Percentiles rank a stretch among this genome's conserved stretches.
phyloP scores from a whole-genome alignment of 2,888 invertebrate species.

The Phytoseiulus persimilis region DNA sequence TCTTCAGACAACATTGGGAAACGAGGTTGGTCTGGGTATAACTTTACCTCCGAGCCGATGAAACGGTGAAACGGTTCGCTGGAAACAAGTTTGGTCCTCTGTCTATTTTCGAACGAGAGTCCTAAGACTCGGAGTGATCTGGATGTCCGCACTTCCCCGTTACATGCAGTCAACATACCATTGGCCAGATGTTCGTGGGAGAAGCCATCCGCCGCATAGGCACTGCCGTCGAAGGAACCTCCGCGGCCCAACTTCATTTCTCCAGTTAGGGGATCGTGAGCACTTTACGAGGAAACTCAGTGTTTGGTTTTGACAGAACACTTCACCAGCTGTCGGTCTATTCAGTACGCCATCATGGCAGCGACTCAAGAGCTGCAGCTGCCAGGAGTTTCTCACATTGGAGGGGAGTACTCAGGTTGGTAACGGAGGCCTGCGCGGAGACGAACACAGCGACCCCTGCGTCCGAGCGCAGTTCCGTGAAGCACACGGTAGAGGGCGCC shows the following conservation, averaged over 20 bases:
- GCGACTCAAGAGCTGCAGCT: constrained; percentile 22
- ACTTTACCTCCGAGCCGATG: no score
- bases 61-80: no score
- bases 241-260: constrained; percentile 22
- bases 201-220: neutral
- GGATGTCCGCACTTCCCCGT: no score
- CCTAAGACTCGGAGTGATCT: no score
- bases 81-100: no score
- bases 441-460: constrained; percentile 30
- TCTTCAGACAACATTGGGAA: no score
- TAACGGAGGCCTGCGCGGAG: constrained; percentile 31
- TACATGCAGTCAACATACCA: neutral
- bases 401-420: neutral
- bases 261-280: neutral
- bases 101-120: no score
- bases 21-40: no score
- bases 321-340: neutral
- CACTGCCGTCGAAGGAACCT: neutral
- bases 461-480: neutral
- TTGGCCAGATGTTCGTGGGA: constrained; percentile 34
- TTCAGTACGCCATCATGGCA: constrained; percentile 31
- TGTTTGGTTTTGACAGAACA: neutral
- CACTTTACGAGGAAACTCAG: neutral
- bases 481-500: constrained; percentile 11
- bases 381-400: neutral